Evolutionary conservation across 2,113 vertebrate genomes (phyloP), one percentile per base, ranked within the genome.

Genomic region (Tangachromis dhanisi): DNA sequence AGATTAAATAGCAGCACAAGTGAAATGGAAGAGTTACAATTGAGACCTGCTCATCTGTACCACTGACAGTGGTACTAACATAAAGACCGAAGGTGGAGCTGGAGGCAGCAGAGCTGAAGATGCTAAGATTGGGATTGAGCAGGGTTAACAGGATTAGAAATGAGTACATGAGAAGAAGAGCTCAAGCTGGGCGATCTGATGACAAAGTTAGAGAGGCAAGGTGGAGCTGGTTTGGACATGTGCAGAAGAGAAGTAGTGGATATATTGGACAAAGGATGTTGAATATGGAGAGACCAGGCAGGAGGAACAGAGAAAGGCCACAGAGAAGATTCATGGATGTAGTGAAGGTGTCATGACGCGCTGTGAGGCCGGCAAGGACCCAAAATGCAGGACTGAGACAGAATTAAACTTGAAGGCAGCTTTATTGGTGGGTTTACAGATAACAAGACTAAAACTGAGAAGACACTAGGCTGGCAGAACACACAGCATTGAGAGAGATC

Each of bases 121-220:
- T 61, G 57, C 14, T 17, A 6, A 31, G 57, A 61, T 17, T 31
- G 26, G 8, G 13, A 61, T 9, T 31, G 57, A 61, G 26, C 8
- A 0, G 0, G 13, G 0, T 9, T 29, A 1, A 59, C 24, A 31
- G 57, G 8, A 31, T 31, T 31, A 61, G 57, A 61, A 29, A 61
- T 31, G 26, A 61, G 26, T 61, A 31, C 26, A 61, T 31, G 8
- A 61, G 26, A 61, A 31, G 4, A 31, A 31, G 3, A 61, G 26
- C 2, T 61, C 26, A 61, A 31, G 14, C 26, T 59, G 55, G 14
- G 24, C 7, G 1, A 31, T 6, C 14, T 59, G 55, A 31, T 17
- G 26, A 59, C 55, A 29, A 29, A 9, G 26, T 59, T 29, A 29
- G 55, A 16, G 13, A 2, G 3, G 5, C 5, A 59, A 59, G 26